Evolutionary conservation across 2,888 invertebrate species (phyloP).

Genomic region (Lacanobia wlatinum): DNA sequence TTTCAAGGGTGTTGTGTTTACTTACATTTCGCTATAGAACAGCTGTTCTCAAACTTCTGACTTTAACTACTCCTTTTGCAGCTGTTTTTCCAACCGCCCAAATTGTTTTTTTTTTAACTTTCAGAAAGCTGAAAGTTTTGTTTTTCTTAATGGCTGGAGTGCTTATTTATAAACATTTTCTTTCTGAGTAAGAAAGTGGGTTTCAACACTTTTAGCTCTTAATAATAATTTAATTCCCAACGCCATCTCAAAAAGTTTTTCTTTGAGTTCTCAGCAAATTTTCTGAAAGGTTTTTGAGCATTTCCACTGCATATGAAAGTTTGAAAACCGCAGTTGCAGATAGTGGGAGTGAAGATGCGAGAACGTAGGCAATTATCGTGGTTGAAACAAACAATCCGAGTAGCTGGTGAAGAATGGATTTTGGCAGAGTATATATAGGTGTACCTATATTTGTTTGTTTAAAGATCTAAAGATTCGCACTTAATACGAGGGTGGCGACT

Average conservation of each 20-base stretch:
- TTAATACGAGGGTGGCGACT: conserved; percentile 53
- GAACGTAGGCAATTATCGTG: conserved; percentile 78
- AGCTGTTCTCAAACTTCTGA: conserved; percentile 61
- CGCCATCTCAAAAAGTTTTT: conserved; percentile 18
- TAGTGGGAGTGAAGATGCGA: conserved; percentile 72
- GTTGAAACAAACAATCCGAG: conserved; percentile 76
- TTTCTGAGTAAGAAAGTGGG: conserved; percentile 19
- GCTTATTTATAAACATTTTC: conserved; percentile 48
- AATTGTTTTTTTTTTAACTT: conserved; percentile 53
- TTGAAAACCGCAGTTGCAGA: conserved; percentile 62
- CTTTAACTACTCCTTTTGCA: conserved; percentile 52
- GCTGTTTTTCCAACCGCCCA: conserved; percentile 43
- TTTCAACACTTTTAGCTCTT: conserved; percentile 23
- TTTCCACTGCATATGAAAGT: conserved; percentile 30
- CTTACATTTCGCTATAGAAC: conserved; percentile 75
- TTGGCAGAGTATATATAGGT: conserved; percentile 63
- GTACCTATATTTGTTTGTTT: too few species aligned
- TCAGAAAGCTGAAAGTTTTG: conserved; percentile 39
- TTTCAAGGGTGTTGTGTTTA: conserved; percentile 82
- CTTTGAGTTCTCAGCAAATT: not conserved
- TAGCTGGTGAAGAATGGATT: conserved; percentile 73
- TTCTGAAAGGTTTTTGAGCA: conserved; percentile 18
- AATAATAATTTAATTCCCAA: conserved; percentile 35
- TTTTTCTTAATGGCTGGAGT: conserved; percentile 42
- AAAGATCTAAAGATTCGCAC: conserved; percentile 59